Conservation (phyloP, 1,140 invertebrate genomes). For the Lepidostoma basale region DNA sequence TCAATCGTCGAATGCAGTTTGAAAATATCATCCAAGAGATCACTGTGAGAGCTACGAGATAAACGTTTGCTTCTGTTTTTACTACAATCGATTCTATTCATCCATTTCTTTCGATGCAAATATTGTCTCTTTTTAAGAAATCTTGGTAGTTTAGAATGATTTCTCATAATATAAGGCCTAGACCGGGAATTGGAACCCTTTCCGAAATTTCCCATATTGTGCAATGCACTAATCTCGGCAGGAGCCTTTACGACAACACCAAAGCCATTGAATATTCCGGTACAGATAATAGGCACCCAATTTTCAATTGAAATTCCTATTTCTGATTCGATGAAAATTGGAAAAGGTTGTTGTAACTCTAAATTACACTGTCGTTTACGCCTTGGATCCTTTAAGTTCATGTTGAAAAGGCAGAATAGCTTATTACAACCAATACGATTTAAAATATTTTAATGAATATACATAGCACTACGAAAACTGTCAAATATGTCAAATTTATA, state of each 20-base stretch:
- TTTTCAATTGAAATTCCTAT: slow-evolving; percentile 44
- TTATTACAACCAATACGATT: too few species aligned
- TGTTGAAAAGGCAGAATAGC: too few species aligned
- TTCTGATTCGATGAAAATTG: slow-evolving; percentile 51
- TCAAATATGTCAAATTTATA: background rate
- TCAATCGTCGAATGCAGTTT: slow-evolving; percentile 22
- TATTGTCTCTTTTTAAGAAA: slow-evolving; percentile 64
- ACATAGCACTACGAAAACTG: too few species aligned
- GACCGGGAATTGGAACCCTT: slow-evolving; percentile 71
- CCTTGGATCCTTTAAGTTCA: slow-evolving; percentile 58
- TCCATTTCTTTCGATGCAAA: slow-evolving; percentile 62
- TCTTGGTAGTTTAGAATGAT: slow-evolving; percentile 51
- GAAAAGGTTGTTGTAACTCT: slow-evolving; percentile 53
- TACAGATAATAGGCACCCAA: slow-evolving; percentile 58
- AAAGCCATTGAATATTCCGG: slow-evolving; percentile 68
- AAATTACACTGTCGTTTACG: slow-evolving; percentile 53
- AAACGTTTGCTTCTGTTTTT: slow-evolving; percentile 14
- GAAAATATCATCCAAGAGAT: slow-evolving; percentile 14
- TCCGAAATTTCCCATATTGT: slow-evolving; percentile 77
- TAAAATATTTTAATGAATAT: too few species aligned
- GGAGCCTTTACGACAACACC: slow-evolving; percentile 67
- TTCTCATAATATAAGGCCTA: slow-evolving; percentile 60
- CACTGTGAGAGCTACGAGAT: background rate
- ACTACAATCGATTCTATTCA: slow-evolving; percentile 51
- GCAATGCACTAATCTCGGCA: slow-evolving; percentile 65